Percentiles rank a stretch among this genome's conserved stretches.
Evolutionary conservation across 2,113 vertebrate genomes (phyloP).

Genomic region (Sinocyclocheilus rhinocerous): DNA sequence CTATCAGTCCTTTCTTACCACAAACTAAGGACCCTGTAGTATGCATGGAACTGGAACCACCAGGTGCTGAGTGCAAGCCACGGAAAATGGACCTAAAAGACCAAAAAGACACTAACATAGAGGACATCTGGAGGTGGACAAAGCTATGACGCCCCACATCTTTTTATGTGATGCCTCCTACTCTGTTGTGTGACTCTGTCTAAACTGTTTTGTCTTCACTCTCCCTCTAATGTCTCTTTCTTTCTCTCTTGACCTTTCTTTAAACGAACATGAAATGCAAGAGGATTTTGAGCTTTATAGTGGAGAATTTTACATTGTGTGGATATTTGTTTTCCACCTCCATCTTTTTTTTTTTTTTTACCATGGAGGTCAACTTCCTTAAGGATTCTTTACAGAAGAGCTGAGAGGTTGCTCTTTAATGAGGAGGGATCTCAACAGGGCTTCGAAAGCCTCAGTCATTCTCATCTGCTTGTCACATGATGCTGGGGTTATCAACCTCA

Average conservation of each 20-base stretch:
- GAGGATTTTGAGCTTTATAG: not conserved
- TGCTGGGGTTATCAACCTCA: slow-evolving; percentile 50
- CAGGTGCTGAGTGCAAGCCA: slow-evolving; percentile 72
- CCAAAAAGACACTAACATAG: slow-evolving; percentile 16
- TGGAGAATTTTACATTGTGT: not conserved
- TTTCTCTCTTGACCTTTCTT: not conserved
- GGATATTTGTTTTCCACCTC: slow-evolving; percentile 52
- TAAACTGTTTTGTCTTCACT: not conserved
- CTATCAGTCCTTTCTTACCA: slow-evolving; percentile 62
- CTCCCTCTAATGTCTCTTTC: not conserved
- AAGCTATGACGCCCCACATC: not conserved
- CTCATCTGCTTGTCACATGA: slow-evolving; percentile 51
- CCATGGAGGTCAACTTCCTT: slow-evolving; percentile 35
- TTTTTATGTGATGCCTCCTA: not conserved
- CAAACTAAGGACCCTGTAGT: slow-evolving; percentile 63
- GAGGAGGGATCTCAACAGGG: slow-evolving; percentile 59
- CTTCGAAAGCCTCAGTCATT: slow-evolving; percentile 27
- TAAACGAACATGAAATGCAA: slow-evolving; percentile 24
- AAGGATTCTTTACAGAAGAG: slow-evolving; percentile 61
- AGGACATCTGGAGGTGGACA: slow-evolving; percentile 9
- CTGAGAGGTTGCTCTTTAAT: slow-evolving; percentile 68
- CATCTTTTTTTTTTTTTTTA: slow-evolving; percentile 29
- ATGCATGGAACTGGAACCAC: slow-evolving; percentile 61
- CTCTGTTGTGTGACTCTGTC: not conserved
- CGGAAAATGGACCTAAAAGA: slow-evolving; percentile 54